Percentiles rank a stretch among this genome's conserved stretches.
These are phyloP conservation scores for Podarcis lilfordi DNA, from an alignment of 2,797 vertebrate genomes.

Conservation along the genomic window DNA sequence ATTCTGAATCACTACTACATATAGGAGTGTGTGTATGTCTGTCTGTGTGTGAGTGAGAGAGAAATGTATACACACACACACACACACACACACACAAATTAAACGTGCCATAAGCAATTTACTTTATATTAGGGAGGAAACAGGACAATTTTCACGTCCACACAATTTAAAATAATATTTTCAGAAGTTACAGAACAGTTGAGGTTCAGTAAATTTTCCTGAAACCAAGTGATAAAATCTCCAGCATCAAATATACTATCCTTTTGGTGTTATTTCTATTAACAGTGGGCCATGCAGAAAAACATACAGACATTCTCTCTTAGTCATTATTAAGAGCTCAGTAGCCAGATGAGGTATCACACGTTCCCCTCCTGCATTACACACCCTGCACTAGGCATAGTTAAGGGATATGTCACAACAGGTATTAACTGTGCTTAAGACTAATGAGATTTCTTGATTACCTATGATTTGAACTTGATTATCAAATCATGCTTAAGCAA, in stretches of 20 bases:
- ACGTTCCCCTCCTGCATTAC: neutral
- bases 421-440: neutral
- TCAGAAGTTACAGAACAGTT: neutral
- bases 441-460: neutral
- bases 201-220: neutral
- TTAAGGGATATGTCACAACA: neutral
- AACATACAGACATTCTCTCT: neutral
- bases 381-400: neutral
- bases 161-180: neutral
- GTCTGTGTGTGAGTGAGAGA: neutral
- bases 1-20: constrained; percentile 41
- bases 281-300: neutral
- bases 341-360: neutral
- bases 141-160: neutral
- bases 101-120: neutral
- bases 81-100: neutral
- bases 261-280: neutral
- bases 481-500: neutral
- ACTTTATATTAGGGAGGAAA: neutral
- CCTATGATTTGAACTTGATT: neutral
- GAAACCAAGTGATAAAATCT: neutral
- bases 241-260: neutral
- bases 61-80: neutral
- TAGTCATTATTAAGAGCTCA: neutral
- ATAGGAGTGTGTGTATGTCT: neutral